Evolutionary conservation across 2,888 invertebrate genomes (phyloP), one percentile per base, ranked within the genome.

Genomic region (Dione juno): DNA sequence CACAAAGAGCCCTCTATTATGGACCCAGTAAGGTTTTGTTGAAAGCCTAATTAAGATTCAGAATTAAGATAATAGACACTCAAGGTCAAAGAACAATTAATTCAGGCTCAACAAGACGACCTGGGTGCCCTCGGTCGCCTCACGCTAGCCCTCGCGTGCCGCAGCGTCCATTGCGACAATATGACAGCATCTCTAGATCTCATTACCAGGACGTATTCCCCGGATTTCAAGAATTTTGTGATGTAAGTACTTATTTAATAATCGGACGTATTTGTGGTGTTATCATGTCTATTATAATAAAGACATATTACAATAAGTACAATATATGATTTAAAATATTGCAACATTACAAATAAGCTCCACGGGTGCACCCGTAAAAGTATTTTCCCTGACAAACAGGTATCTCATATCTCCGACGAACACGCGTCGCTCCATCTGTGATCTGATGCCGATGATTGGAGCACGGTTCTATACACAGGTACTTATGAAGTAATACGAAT

Each of bases 371-470:
- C 19, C 19, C 19, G 10, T 35, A 54, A 65, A 28, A 3, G 1
- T 66, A 45, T 61, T 52, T 57, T 7, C 43, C 21, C 57, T 40
- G 16, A 37, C 16, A 14, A 52, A 61, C 73, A 97, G 97, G 88
- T 97, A 97, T 88, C 93, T 98, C 84, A 93, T 97, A 81, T 94
- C 96, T 58, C 94, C 95, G 79, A 86, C 94, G n/a, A 77, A 86
- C 11, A 82, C 88, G 69, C 94, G 96, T 78, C 96, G 97, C 82
- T 96, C 96, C 80, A 97, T 99, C 73, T 98, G 97, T 76, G 99
- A 99, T 92, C 95, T 99, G 81, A 99, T 99, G 99, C 99, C 99
- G 40, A 99, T 99, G 98, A 99, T 99, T 80, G 99, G 97, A 57
- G 99, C 99, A 57, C 94, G 99, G 71, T 99, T 99, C 92, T 99